Evolutionary conservation across 2,113 vertebrate species (phyloP), one percentile per base, ranked within the genome.

Genomic region (Sebastes fasciatus): DNA sequence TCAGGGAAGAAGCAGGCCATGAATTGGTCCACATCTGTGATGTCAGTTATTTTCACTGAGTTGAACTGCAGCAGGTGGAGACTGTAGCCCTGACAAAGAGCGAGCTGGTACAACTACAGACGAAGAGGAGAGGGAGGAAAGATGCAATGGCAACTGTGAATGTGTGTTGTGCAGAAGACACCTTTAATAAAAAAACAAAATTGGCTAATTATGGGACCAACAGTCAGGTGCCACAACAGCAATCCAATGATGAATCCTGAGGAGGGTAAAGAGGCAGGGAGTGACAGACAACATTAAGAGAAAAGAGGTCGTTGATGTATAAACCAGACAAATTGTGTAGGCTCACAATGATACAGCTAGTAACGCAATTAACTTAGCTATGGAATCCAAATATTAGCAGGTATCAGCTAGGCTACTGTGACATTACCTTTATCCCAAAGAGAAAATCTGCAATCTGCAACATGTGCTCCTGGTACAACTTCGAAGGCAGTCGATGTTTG

Each of bases 371-470:
- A 40, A 40, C 21, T 16, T 9, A 48, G 43, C 62, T n/a, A 3
- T 64, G 34, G 9, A 51, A 64, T 73, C 2, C 14, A 77, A 0
- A 60, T 73, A 46, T 74, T 58, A 45, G 43, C 14, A 62, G 54
- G 3, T 14, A 34, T 34, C 8, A 21, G 45, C 9, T n/a, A 16
- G 3, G 2, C 6, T 60, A 5, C 5, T 10, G 17, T 26, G 4
- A 45, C 34, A 12, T 95, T 96, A 99, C 98, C 95, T 97, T 96
- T 19, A 96, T 93, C 79, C 94, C 94, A 91, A 67, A 90, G 46
- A 99, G 97, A 79, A 94, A 95, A 93, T 98, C 97, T 80, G 97
- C 97, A 82, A 96, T 93, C 89, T 95, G 92, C 89, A 99, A 67
- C 86, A 99, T 95, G 62, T 95, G 96, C 81, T 97, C 95, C 46